A percentile compares a stretch with the other conserved stretches of the same genome.
Conservation (phyloP, 2,888 invertebrate genomes). For the Stenchaetothrips biformis region DNA sequence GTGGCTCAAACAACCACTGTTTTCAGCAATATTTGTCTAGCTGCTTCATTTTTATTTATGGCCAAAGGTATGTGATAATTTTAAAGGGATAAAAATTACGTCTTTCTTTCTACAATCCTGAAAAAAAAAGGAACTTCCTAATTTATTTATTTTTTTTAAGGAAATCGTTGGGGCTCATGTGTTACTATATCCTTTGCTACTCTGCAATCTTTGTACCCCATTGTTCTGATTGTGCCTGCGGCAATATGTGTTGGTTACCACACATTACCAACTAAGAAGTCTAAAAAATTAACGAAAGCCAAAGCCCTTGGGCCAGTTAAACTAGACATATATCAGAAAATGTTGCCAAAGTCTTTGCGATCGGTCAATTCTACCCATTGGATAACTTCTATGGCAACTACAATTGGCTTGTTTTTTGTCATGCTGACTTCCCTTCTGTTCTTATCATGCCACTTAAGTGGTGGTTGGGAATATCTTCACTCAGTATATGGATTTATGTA, state of each 20-base stretch:
- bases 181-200: conserved; percentile 70
- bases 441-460: conserved; percentile 59
- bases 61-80: conserved; percentile 50
- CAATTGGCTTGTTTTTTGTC: conserved; percentile 50
- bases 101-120: conserved; percentile 25
- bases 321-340: neutral
- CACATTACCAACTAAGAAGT: conserved; percentile 47
- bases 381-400: neutral
- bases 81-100: conserved; percentile 24
- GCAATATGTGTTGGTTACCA: conserved; percentile 62
- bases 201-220: conserved; percentile 77
- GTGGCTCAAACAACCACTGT: conserved; percentile 86
- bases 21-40: conserved; percentile 77
- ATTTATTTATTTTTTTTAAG: conserved; percentile 46
- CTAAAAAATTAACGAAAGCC: conserved; percentile 48
- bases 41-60: conserved; percentile 66
- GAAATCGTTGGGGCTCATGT: conserved; percentile 57
- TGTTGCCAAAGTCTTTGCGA: neutral
- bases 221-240: conserved; percentile 76
- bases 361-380: neutral
- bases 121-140: conserved; percentile 23
- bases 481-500: conserved; percentile 80
- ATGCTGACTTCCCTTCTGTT: conserved; percentile 49
- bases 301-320: conserved; percentile 46
- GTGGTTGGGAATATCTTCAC: conserved; percentile 58